phyloP scores from a whole-genome alignment of 2,113 vertebrate species.

The Oenanthe melanoleuca region DNA sequence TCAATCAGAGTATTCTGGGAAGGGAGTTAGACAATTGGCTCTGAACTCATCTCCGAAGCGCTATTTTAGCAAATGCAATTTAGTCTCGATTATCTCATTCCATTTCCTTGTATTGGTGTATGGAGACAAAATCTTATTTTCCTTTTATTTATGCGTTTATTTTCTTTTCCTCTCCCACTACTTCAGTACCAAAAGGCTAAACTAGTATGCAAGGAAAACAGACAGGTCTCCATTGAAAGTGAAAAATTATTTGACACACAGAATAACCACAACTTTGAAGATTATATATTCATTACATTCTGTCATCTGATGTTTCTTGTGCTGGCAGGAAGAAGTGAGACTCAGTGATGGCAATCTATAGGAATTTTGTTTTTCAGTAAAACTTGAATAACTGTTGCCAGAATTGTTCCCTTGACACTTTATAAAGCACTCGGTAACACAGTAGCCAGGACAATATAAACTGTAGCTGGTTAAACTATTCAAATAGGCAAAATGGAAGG shows the following conservation, averaged over 20 bases:
- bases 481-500: not conserved
- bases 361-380: not conserved
- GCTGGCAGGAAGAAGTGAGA: not conserved
- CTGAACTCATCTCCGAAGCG: slow-evolving; percentile 2
- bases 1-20: slow-evolving; percentile 15
- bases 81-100: not conserved
- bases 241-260: not conserved
- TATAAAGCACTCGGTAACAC: not conserved
- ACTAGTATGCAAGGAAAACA: not conserved
- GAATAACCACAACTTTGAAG: not conserved
- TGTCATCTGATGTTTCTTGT: not conserved
- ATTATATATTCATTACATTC: not conserved
- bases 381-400: not conserved
- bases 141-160: not conserved
- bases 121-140: slow-evolving; percentile 22
- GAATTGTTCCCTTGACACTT: not conserved
- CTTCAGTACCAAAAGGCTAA: not conserved
- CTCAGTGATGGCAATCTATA: not conserved
- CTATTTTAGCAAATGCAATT: slow-evolving; percentile 35
- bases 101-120: slow-evolving; percentile 15
- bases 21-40: not conserved
- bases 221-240: not conserved
- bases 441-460: not conserved
- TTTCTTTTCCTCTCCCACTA: not conserved
- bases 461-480: not conserved